phyloP scores from a whole-genome alignment of 2,113 vertebrate species.

The Bubalus kerabau region DNA sequence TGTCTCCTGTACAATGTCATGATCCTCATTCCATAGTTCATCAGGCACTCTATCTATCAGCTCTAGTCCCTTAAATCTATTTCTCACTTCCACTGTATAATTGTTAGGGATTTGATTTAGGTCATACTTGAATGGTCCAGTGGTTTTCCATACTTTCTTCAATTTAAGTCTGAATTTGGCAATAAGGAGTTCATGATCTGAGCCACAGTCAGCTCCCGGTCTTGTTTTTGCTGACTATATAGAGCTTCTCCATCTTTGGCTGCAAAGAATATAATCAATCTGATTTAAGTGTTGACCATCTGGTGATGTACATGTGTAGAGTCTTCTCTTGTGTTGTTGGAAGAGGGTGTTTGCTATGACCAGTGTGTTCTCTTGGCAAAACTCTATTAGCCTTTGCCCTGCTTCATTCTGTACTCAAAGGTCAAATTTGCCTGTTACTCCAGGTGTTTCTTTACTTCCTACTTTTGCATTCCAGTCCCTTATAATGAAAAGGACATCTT shows the following conservation, averaged over 20 bases:
- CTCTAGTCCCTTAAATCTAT: background rate
- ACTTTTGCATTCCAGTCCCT: too few species aligned
- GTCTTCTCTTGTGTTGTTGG: background rate
- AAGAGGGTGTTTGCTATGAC: background rate
- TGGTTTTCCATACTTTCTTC: background rate
- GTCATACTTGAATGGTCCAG: background rate
- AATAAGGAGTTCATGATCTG: background rate
- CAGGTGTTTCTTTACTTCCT: too few species aligned
- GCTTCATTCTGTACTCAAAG: background rate
- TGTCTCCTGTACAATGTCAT: background rate
- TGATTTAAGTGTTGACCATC: background rate
- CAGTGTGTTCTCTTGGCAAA: background rate
- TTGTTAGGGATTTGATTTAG: background rate
- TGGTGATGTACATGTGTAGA: background rate
- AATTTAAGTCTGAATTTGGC: background rate
- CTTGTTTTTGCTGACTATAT: background rate
- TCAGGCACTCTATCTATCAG: background rate
- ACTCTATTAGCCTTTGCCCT: background rate
- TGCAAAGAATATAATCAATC: background rate
- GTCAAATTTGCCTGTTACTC: too few species aligned
- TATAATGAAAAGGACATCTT: too few species aligned
- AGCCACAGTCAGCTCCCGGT: background rate
- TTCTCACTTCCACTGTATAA: background rate
- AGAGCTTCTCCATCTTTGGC: background rate
- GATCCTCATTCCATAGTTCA: background rate